Evolutionary conservation across 2,113 vertebrate species (phyloP).

Genomic region (Cololabis saira): DNA sequence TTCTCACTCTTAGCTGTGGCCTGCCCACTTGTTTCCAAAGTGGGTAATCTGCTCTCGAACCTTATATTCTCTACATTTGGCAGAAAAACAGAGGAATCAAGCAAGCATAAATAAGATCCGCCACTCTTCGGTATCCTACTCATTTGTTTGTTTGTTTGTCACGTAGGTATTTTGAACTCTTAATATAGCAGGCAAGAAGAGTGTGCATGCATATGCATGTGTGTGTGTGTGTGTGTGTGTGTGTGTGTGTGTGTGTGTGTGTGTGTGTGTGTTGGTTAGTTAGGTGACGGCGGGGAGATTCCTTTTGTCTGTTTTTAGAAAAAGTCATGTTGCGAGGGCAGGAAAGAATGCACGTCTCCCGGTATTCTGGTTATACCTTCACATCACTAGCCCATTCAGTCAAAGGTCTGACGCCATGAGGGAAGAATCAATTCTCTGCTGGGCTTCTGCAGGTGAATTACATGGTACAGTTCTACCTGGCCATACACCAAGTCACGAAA

Average conservation of each 20-base stretch:
- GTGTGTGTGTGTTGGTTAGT: too few relatives aligned
- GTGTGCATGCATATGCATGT: not conserved
- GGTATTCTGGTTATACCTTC: constrained; percentile 55
- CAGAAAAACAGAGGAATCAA: constrained; percentile 61
- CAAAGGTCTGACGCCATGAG: constrained; percentile 41
- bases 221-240: too few relatives aligned
- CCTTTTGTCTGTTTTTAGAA: constrained; percentile 32
- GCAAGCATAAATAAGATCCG: constrained; percentile 51
- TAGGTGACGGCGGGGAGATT: not conserved
- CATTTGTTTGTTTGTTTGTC: constrained; percentile 15
- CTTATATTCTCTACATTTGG: constrained; percentile 74
- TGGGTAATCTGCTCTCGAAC: constrained; percentile 71
- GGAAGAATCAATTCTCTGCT: constrained; percentile 22
- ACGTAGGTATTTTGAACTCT: constrained; percentile 7
- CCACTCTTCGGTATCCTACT: constrained; percentile 12
- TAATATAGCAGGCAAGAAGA: not conserved
- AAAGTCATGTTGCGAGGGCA: constrained; percentile 35
- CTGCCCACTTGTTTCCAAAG: constrained; percentile 66
- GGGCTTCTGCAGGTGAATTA: constrained; percentile 47
- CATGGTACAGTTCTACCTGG: constrained; percentile 18
- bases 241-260: too few relatives aligned
- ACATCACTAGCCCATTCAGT: constrained; percentile 69
- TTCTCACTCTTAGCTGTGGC: constrained; percentile 51
- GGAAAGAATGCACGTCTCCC: constrained; percentile 33
- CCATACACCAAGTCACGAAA: constrained; percentile 39